These are phyloP conservation scores for Augiades crinisus DNA, from an alignment of 2,888 invertebrate species.

Conservation along the genomic window DNA sequence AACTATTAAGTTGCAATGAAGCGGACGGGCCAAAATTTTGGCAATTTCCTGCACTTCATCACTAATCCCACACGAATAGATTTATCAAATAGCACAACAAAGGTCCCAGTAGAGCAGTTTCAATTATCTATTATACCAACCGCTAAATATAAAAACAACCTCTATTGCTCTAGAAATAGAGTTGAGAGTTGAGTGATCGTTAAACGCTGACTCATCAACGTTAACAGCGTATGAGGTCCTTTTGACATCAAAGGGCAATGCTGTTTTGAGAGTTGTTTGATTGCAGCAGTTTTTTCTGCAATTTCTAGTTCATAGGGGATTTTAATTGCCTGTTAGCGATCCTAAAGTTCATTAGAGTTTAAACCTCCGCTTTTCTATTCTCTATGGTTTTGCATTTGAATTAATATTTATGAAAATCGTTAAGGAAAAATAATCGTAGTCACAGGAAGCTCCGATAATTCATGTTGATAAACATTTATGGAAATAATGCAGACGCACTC, in stretches of 20 bases:
- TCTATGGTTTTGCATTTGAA: no score
- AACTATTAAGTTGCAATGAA: slow-evolving; percentile 20
- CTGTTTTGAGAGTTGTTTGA: not conserved
- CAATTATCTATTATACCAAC: slow-evolving; percentile 4
- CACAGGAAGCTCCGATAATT: no score
- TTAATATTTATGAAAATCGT: no score
- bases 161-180: not conserved
- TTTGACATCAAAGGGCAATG: not conserved
- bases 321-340: no score
- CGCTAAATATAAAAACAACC: not conserved
- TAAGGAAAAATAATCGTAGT: no score
- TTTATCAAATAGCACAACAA: slow-evolving; percentile 8
- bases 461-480: no score
- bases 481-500: no score
- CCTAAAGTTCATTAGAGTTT: no score
- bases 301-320: no score
- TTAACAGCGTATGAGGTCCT: not conserved
- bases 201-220: slow-evolving; percentile 5
- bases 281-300: not conserved
- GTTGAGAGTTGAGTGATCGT: not conserved
- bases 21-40: slow-evolving; percentile 22
- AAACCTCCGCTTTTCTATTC: no score
- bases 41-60: slow-evolving; percentile 13
- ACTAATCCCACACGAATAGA: slow-evolving; percentile 2
- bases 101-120: slow-evolving; percentile 2